Evolutionary conservation across 2,113 vertebrate genomes (phyloP).

Genomic region (Motacilla alba): DNA sequence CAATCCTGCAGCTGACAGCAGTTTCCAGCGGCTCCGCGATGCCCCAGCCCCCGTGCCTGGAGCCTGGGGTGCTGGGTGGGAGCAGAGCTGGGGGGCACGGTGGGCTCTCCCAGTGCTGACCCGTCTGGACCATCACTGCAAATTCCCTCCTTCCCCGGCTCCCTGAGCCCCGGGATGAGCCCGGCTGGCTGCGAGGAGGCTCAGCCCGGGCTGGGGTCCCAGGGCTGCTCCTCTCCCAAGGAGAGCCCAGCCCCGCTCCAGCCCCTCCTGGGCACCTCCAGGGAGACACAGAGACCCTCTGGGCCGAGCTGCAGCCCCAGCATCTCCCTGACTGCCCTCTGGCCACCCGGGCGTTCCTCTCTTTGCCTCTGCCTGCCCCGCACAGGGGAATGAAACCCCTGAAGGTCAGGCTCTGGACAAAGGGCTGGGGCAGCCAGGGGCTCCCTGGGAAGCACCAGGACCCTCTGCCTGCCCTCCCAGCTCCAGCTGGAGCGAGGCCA

Average conservation of each 20-base stretch:
- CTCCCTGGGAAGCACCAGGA: background rate
- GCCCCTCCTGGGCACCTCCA: background rate
- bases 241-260: background rate
- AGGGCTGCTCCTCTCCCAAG: background rate
- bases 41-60: rapidly evolving
- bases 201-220: no score
- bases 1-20: rapidly evolving
- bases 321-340: background rate
- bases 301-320: background rate
- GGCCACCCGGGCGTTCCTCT: background rate
- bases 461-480: background rate
- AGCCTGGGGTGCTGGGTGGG: no score
- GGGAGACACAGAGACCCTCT: no score
- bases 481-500: background rate
- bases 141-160: no score
- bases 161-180: background rate
- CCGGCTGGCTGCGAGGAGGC: no score
- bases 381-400: background rate
- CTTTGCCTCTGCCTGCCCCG: no score
- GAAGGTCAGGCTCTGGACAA: background rate
- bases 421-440: background rate
- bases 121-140: no score
- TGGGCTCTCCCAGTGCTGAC: background rate
- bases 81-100: background rate
- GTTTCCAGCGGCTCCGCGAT: rapidly evolving